Percentiles rank a stretch among this genome's conserved stretches.
Conservation (phyloP, 2,113 vertebrate species). For the Globicephala melas region DNA sequence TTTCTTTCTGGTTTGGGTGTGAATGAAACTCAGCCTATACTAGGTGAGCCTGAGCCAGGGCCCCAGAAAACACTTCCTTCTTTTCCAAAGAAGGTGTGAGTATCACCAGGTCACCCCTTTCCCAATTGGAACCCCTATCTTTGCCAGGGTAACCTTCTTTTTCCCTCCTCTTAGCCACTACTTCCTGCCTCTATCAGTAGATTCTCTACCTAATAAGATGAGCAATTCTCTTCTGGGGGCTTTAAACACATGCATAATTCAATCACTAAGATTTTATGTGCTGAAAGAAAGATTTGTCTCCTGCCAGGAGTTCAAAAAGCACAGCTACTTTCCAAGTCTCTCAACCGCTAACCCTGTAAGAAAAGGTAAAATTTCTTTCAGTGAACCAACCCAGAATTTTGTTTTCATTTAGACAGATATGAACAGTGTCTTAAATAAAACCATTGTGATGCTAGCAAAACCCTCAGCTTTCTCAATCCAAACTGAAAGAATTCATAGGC, state of each 20-base stretch:
- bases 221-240: background rate
- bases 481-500: background rate
- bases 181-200: background rate
- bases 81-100: background rate
- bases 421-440: conserved; percentile 7
- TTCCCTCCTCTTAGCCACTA: background rate
- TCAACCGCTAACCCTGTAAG: background rate
- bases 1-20: background rate
- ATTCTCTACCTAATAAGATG: background rate
- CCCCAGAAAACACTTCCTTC: background rate
- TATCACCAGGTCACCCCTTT: background rate
- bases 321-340: background rate
- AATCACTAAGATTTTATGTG: background rate
- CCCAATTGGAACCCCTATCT: background rate
- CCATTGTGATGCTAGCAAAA: background rate
- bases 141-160: background rate
- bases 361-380: background rate
- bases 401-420: background rate
- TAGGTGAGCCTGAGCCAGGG: background rate
- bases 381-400: background rate
- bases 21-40: background rate
- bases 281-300: conserved; percentile 9
- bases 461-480: background rate
- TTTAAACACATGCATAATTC: conserved; percentile 8
- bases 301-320: background rate